Evolutionary conservation across 2,113 vertebrate genomes (phyloP).

Genomic region (Anguilla japonica): DNA sequence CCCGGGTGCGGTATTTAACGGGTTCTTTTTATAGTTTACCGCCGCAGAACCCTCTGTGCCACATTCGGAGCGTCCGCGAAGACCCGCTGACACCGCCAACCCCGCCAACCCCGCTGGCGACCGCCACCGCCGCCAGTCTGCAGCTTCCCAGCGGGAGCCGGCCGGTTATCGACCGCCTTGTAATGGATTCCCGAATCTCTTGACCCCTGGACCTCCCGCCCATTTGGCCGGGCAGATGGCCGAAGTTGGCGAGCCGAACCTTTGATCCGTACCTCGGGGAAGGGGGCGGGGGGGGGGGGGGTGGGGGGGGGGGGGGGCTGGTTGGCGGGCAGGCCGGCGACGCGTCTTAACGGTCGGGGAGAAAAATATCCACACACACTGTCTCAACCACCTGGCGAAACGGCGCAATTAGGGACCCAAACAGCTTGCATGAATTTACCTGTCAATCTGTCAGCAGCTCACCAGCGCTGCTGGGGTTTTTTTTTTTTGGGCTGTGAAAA

Average conservation of each 20-base stretch:
- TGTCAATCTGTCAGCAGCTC: not conserved
- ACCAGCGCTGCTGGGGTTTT: not conserved
- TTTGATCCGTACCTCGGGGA: conserved; percentile 30
- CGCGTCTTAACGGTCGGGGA: conserved; percentile 16
- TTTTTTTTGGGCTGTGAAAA: not conserved
- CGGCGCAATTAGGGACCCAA: not conserved
- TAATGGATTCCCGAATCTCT: not conserved
- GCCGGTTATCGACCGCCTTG: not conserved
- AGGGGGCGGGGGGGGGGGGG: not conserved
- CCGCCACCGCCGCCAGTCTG: not conserved
- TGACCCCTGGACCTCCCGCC: conserved; percentile 9
- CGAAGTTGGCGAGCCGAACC: conserved; percentile 23
- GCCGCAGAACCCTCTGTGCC: not conserved
- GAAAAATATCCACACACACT: conserved; percentile 17
- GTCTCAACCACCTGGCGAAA: not conserved
- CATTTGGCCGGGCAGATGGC: conserved; percentile 32
- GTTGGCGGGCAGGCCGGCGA: conserved; percentile 18
- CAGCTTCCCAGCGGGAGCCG: not conserved
- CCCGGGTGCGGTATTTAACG: conserved; percentile 4
- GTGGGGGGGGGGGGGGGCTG: too few species aligned
- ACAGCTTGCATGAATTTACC: conserved; percentile 7
- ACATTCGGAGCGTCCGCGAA: not conserved
- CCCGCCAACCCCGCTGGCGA: too few species aligned
- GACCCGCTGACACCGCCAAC: not conserved
- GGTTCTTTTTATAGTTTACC: conserved; percentile 8